These are phyloP conservation scores for Ochotona curzoniae DNA, from an alignment of 2,113 vertebrate species.

Conservation along the genomic window DNA sequence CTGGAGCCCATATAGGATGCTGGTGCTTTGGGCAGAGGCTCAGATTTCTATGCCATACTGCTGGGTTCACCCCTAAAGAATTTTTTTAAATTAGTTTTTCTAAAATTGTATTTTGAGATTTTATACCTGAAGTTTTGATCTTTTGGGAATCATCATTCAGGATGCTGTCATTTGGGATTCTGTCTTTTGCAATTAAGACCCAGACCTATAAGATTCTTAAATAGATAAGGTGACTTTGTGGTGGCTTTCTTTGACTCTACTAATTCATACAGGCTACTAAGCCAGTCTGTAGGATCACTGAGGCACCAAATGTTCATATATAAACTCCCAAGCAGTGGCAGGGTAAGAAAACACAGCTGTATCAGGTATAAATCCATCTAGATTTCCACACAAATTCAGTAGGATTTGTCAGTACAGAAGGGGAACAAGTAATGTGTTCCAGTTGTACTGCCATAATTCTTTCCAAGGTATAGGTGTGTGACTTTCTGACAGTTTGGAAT, in stretches of 20 bases:
- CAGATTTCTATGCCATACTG: too few relatives aligned
- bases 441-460: neutral
- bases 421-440: neutral
- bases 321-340: neutral
- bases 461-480: neutral
- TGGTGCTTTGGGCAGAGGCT: too few relatives aligned
- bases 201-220: neutral
- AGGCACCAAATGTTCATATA: neutral
- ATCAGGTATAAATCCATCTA: neutral
- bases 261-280: neutral
- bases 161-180: neutral
- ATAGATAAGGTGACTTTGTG: neutral
- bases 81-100: neutral
- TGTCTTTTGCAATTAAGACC: neutral
- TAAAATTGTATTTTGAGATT: neutral
- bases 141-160: neutral
- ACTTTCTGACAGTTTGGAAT: conserved; percentile 23
- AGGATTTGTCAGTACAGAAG: neutral
- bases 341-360: neutral
- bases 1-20: too few relatives aligned
- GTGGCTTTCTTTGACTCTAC: neutral
- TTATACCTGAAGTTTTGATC: neutral
- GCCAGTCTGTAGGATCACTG: neutral
- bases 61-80: neutral
- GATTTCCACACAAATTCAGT: neutral